Evolutionary conservation across 2,797 vertebrate species (phyloP).

Genomic region (Diceros bicornis): DNA sequence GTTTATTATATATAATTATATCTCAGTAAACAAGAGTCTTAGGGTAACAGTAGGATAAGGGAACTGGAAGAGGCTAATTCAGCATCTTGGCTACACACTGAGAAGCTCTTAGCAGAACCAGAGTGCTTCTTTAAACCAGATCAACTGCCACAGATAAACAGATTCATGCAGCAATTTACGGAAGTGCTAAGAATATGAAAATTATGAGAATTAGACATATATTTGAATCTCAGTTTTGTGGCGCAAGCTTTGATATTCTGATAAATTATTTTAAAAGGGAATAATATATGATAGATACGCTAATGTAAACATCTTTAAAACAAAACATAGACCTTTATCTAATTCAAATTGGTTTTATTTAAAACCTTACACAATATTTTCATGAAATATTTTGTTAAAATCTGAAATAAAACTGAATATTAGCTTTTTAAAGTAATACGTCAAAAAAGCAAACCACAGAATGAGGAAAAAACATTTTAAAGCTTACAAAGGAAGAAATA

Average conservation of each 20-base stretch:
- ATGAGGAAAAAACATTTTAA: conserved; percentile 50
- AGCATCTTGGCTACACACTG: neutral
- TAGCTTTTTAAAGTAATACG: conserved; percentile 24
- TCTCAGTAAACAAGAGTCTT: neutral
- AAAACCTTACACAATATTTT: conserved; percentile 50
- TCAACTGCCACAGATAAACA: neutral
- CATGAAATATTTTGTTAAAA: conserved; percentile 57
- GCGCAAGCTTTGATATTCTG: neutral
- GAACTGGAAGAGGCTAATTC: neutral
- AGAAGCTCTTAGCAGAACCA: neutral
- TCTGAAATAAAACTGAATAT: conserved; percentile 51
- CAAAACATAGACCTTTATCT: conserved; percentile 32
- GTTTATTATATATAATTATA: neutral
- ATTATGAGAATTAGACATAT: neutral
- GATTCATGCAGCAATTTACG: neutral
- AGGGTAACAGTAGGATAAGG: neutral
- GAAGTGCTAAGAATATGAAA: neutral
- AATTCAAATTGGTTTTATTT: conserved; percentile 61
- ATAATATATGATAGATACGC: neutral
- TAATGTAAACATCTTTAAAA: conserved; percentile 2
- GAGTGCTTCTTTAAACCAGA: neutral
- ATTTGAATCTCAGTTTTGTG: neutral
- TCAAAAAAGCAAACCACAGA: conserved; percentile 63
- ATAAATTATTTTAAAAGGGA: conserved; percentile 42
- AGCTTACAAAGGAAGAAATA: conserved; percentile 45